Conservation (phyloP, 2,797 vertebrate species). For the Brachymystax lenok region DNA sequence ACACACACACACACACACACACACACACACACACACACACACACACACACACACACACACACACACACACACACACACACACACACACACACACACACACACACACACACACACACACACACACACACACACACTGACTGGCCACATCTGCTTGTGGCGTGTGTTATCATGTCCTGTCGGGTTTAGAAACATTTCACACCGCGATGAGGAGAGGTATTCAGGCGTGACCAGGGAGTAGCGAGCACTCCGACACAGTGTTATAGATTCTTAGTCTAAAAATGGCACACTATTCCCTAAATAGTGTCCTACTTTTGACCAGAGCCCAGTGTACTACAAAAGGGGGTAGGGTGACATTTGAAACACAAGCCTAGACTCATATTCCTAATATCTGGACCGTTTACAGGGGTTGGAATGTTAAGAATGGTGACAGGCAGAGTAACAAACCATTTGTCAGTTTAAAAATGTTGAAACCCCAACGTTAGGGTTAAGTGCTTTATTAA, state of each 20-base stretch:
- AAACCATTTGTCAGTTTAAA: constrained; percentile 19
- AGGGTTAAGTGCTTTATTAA: neutral
- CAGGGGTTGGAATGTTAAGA: constrained; percentile 19
- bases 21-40: neutral
- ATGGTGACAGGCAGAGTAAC: constrained; percentile 26
- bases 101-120: constrained; percentile 16
- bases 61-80: constrained; percentile 30
- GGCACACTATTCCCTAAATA: no score
- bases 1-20: neutral
- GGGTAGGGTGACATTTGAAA: no score
- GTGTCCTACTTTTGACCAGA: no score
- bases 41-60: constrained; percentile 15
- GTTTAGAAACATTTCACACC: neutral
- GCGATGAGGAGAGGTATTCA: neutral
- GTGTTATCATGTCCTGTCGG: neutral
- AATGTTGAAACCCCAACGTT: neutral
- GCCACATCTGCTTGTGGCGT: neutral
- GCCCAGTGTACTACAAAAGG: no score
- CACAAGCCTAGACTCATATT: neutral
- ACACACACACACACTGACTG: neutral
- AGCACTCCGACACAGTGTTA: no score
- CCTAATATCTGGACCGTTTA: neutral
- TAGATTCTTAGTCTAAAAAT: no score
- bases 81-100: constrained; percentile 18
- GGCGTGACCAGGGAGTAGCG: no score